Percentiles rank a stretch among this genome's conserved stretches.
These are phyloP conservation scores for Ennomos fuscantarius DNA, from an alignment of 2,888 invertebrate genomes.

Conservation along the genomic window DNA sequence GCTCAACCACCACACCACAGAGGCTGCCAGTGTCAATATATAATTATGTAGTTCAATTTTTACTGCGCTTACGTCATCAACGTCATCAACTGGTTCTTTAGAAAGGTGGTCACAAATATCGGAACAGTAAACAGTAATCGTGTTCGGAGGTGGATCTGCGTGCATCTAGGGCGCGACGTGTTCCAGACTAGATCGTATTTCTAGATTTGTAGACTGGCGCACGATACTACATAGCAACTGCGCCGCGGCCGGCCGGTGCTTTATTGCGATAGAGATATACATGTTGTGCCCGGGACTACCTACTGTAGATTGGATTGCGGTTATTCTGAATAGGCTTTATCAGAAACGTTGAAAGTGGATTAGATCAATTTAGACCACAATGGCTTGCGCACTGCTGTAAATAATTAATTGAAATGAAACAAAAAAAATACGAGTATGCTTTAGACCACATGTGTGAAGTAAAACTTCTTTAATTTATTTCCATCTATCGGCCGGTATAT, in stretches of 20 bases:
- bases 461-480: too few relatives aligned
- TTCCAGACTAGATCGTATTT: constrained; percentile 61
- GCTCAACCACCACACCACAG: too few relatives aligned
- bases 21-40: too few relatives aligned
- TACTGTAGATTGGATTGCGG: constrained; percentile 3
- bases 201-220: constrained; percentile 65
- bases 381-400: not conserved
- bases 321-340: constrained; percentile 16
- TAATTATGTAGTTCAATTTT: too few relatives aligned
- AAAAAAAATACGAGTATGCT: too few relatives aligned
- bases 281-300: not conserved
- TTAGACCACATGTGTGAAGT: too few relatives aligned
- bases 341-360: constrained; percentile 11
- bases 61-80: not conserved
- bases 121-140: constrained; percentile 27
- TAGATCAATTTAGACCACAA: constrained; percentile 2
- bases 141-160: constrained; percentile 26
- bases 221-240: constrained; percentile 50
- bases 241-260: constrained; percentile 47
- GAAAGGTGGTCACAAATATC: constrained; percentile 10
- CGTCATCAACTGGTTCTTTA: not conserved
- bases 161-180: constrained; percentile 57
- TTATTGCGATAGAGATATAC: constrained; percentile 31
- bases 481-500: too few relatives aligned
- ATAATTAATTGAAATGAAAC: not conserved